A percentile compares a stretch with the other conserved stretches of the same genome.
These are phyloP conservation scores for Dasyurus viverrinus DNA, from an alignment of 2,113 vertebrate species.

Conservation along the genomic window DNA sequence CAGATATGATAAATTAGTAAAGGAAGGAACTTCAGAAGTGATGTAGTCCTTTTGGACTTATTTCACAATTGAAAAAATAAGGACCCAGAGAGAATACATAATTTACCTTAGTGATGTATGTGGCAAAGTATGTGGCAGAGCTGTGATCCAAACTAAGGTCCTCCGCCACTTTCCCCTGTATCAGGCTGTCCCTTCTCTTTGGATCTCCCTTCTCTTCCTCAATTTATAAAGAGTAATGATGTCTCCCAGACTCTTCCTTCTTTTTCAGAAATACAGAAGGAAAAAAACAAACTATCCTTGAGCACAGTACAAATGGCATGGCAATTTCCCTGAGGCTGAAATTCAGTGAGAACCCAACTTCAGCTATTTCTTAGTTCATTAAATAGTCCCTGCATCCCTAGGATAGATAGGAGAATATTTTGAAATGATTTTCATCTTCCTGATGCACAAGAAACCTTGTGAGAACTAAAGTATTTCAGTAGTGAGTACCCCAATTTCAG, in stretches of 20 bases:
- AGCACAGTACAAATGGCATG: not conserved
- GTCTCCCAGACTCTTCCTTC: not conserved
- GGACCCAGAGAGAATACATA: not conserved
- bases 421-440: not conserved
- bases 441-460: not conserved
- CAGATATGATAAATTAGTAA: not conserved
- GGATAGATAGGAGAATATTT: not conserved
- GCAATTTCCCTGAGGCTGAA: not conserved
- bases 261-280: not conserved
- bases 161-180: not conserved
- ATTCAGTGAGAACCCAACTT: not conserved
- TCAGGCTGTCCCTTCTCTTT: not conserved
- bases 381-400: not conserved
- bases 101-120: not conserved
- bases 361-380: not conserved
- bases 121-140: not conserved
- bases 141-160: not conserved
- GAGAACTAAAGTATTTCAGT: not conserved
- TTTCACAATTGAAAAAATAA: not conserved
- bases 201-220: not conserved
- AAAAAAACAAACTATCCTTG: not conserved
- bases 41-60: not conserved
- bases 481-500: not conserved
- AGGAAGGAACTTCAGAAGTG: not conserved
- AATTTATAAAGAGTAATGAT: not conserved